These are phyloP conservation scores for Hydractinia echinata DNA, from an alignment of 30 jellyfish, hydroid and myxozoan genomes.

Conservation along the genomic window DNA sequence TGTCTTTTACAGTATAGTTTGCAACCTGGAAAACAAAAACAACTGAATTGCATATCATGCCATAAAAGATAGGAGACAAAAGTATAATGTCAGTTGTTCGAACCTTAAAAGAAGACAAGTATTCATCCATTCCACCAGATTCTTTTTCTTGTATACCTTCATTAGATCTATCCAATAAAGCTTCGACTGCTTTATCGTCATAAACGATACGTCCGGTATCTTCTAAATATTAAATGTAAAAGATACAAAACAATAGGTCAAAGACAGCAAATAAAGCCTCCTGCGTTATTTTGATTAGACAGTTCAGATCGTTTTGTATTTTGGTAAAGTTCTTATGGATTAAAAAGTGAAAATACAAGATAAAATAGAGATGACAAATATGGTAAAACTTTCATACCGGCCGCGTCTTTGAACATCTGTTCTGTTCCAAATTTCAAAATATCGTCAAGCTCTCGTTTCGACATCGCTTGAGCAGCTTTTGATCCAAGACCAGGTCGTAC, in stretches of 20 bases:
- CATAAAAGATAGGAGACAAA: not conserved
- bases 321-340: too few species aligned
- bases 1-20: constrained; percentile 86
- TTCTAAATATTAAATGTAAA: not conserved
- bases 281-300: too few species aligned
- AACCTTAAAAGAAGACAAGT: constrained; percentile 95
- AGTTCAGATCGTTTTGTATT: too few species aligned
- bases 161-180: constrained; percentile 78
- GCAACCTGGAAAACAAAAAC: constrained; percentile 69
- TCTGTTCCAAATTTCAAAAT: constrained; percentile 96
- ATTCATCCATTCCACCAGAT: constrained; percentile 79
- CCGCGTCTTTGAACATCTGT: constrained; percentile 84
- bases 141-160: constrained; percentile 89
- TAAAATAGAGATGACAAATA: too few species aligned
- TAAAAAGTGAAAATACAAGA: too few species aligned
- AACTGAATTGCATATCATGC: not conserved
- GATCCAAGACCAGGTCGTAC: constrained; percentile 98
- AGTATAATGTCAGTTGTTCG: not conserved
- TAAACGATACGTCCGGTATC: constrained; percentile 91
- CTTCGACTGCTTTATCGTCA: constrained; percentile 89
- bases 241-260: not conserved
- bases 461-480: constrained; percentile 81
- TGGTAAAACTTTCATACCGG: too few species aligned
- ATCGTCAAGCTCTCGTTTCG: constrained; percentile 98
- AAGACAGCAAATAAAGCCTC: not conserved